These are phyloP conservation scores for Eciton burchellii DNA, from an alignment of 1,140 invertebrate genomes.

Conservation along the genomic window DNA sequence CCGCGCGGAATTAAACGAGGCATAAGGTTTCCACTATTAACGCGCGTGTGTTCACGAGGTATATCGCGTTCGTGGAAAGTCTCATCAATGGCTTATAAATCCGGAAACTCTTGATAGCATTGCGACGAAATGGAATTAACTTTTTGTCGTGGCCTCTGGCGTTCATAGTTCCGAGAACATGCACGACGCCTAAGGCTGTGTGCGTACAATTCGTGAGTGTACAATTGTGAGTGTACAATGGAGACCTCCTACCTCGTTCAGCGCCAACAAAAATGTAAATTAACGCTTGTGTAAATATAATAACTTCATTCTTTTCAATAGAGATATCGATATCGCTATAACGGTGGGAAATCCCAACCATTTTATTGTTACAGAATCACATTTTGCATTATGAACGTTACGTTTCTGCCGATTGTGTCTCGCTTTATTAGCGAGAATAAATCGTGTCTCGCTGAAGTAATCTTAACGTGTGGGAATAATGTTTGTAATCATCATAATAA, in stretches of 20 bases:
- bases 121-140: slow-evolving; percentile 4
- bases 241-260: neutral
- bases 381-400: no score
- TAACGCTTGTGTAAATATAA: slow-evolving; percentile 13
- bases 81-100: slow-evolving; percentile 19
- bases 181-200: neutral
- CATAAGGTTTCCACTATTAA: neutral
- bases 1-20: slow-evolving; percentile 9
- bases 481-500: no score
- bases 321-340: neutral
- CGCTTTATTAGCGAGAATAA: no score
- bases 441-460: no score
- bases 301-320: neutral
- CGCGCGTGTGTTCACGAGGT: neutral
- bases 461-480: no score
- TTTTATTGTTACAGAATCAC: neutral
- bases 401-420: no score
- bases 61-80: neutral
- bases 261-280: neutral
- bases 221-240: slow-evolving; percentile 4
- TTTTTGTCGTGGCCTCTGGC: neutral
- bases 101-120: neutral
- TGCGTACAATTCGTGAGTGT: neutral
- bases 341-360: neutral
- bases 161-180: neutral